Conservation (phyloP, 2,888 invertebrate genomes). For the Galeruca laticollis region DNA sequence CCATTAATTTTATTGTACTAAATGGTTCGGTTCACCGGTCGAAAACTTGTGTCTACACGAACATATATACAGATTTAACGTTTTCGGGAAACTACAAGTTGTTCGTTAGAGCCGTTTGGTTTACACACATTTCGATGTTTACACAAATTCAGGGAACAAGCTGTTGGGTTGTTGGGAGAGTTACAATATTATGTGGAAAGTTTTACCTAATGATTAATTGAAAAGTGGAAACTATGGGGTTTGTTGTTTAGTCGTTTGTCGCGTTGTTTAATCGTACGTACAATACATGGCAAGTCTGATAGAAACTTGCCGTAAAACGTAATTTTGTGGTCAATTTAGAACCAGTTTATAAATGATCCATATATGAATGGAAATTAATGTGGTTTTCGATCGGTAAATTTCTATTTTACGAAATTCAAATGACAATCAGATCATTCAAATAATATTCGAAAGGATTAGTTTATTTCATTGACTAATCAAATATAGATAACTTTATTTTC, state of each 20-base stretch:
- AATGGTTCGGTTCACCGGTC: conserved; percentile 61
- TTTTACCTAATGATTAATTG: conserved; percentile 24
- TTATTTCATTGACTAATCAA: too few relatives aligned
- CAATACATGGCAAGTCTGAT: neutral
- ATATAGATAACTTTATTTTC: too few relatives aligned
- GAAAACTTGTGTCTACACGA: conserved; percentile 63
- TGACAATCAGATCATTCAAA: too few relatives aligned
- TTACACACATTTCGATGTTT: conserved; percentile 48
- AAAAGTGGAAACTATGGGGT: conserved; percentile 11
- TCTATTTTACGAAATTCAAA: too few relatives aligned
- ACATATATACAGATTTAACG: conserved; percentile 60
- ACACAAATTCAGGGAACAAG: conserved; percentile 32
- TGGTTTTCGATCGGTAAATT: too few relatives aligned
- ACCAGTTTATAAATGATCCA: too few relatives aligned
- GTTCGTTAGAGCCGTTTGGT: conserved; percentile 56
- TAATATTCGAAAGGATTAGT: too few relatives aligned
- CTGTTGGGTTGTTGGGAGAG: conserved; percentile 22
- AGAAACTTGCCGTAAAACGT: too few relatives aligned
- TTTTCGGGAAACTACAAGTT: conserved; percentile 56
- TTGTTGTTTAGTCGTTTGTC: conserved; percentile 10
- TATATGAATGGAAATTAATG: too few relatives aligned
- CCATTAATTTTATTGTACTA: conserved; percentile 5
- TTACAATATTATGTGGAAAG: conserved; percentile 26
- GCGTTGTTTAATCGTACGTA: neutral
- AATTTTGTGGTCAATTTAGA: too few relatives aligned